phyloP scores from a whole-genome alignment of 2,113 vertebrate species.

The Garra rufa region DNA sequence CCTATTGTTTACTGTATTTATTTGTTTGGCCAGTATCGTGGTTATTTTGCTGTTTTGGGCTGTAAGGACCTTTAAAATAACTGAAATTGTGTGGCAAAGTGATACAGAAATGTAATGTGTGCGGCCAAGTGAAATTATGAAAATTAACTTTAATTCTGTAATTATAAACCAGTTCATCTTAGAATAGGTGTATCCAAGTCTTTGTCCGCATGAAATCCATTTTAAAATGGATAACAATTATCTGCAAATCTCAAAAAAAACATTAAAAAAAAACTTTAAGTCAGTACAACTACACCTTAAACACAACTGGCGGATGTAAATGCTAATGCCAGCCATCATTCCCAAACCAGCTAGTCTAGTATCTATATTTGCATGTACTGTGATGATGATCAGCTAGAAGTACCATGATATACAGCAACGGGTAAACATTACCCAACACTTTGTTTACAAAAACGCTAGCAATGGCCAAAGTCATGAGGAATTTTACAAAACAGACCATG shows the following conservation, averaged over 20 bases:
- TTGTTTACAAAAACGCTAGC: slow-evolving; percentile 23
- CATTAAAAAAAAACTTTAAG: not conserved
- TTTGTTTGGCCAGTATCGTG: no score
- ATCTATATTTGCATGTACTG: not conserved
- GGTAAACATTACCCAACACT: slow-evolving; percentile 3
- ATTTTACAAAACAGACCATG: not conserved
- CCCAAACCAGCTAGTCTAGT: slow-evolving; percentile 9
- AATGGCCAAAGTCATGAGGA: slow-evolving; percentile 4
- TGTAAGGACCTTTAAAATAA: no score
- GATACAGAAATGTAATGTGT: no score
- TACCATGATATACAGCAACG: not conserved
- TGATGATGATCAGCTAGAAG: not conserved
- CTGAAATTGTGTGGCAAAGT: no score
- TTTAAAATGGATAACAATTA: not conserved
- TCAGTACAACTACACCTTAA: not conserved
- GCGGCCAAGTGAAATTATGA: no score
- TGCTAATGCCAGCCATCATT: not conserved
- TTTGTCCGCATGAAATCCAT: not conserved
- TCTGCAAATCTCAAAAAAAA: not conserved
- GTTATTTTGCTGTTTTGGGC: no score
- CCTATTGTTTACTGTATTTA: no score
- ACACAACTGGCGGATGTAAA: not conserved
- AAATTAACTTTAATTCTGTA: not conserved
- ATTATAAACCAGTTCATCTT: not conserved
- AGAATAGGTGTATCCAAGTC: not conserved